Evolutionary conservation across 2,888 invertebrate species (phyloP), one percentile per base, ranked within the genome.

Genomic region (Anarsia innoxiella): DNA sequence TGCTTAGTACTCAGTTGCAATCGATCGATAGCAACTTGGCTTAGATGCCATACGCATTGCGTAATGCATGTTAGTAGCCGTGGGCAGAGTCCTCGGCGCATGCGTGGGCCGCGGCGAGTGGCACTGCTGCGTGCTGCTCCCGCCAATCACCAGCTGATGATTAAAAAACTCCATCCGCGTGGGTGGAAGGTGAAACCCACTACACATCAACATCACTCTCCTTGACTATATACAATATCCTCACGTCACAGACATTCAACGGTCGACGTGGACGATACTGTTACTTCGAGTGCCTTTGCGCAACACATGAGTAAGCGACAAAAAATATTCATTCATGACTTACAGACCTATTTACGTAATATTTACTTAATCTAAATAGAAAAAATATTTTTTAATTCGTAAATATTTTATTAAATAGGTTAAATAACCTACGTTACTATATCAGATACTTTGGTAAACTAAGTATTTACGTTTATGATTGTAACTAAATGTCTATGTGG

Each of bases 31-130:
- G 47, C n/a, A n/a, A n/a, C n/a, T 56, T 57, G 44, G 46, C 55
- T 56, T n/a, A 61, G 57, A 56, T 46, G 36, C 42, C 49, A 52
- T 41, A 41, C 44, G 33, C 31, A 48, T 68, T 66, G 58, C 52
- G 63, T 61, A 66, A 65, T 51, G 46, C 41, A 41, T 5, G 23
- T 23, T 23, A 15, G 28, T 46, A 46, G 39, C 48, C 57, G 75
- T 76, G 70, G 75, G 79, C 53, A 53, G 75, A 66, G 71, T 66
- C 71, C 73, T 75, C 66, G 64, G 57, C 49, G 56, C 52, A 56
- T 49, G 74, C 57, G 79, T 78, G 66, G 78, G 80, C 41, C 32
- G 42, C 37, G 13, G 48, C 51, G 59, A 62, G 53, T 51, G 62
- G 60, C 49, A 32, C 33, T 33, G 27, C 36, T 30, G 37, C 35